phyloP scores from a whole-genome alignment of 2,113 vertebrate genomes.

The Cyanocitta stelleri region DNA sequence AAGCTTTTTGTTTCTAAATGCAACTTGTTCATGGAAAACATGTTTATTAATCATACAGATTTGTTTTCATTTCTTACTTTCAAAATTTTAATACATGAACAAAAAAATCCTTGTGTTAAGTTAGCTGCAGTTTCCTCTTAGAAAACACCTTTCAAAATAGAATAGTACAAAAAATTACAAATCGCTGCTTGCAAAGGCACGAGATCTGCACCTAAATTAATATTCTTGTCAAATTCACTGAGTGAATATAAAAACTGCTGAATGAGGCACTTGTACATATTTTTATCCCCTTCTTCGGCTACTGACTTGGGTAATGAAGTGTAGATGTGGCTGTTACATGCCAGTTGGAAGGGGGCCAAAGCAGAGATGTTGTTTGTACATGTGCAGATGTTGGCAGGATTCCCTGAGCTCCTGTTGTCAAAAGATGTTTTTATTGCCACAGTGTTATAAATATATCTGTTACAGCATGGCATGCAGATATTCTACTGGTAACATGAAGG shows the following conservation, averaged over 20 bases:
- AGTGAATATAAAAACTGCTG: slow-evolving; percentile 39
- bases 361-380: slow-evolving; percentile 63
- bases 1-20: not conserved
- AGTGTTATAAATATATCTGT: slow-evolving; percentile 56
- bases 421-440: slow-evolving; percentile 62
- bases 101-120: not conserved
- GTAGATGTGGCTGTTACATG: slow-evolving; percentile 45
- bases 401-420: slow-evolving; percentile 67
- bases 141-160: not conserved
- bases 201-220: slow-evolving; percentile 20
- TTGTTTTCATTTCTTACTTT: not conserved
- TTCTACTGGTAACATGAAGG: not conserved
- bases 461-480: slow-evolving; percentile 15
- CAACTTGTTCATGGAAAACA: not conserved
- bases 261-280: slow-evolving; percentile 41
- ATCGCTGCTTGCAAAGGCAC: not conserved
- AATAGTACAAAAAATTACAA: not conserved
- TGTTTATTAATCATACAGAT: not conserved
- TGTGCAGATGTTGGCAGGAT: slow-evolving; percentile 69
- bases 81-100: not conserved
- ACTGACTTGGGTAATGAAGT: slow-evolving; percentile 62
- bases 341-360: slow-evolving; percentile 66
- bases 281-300: slow-evolving; percentile 36
- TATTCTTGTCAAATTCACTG: slow-evolving; percentile 12
- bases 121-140: not conserved